phyloP scores from a whole-genome alignment of 2,797 vertebrate genomes.

The Tinamus major region DNA sequence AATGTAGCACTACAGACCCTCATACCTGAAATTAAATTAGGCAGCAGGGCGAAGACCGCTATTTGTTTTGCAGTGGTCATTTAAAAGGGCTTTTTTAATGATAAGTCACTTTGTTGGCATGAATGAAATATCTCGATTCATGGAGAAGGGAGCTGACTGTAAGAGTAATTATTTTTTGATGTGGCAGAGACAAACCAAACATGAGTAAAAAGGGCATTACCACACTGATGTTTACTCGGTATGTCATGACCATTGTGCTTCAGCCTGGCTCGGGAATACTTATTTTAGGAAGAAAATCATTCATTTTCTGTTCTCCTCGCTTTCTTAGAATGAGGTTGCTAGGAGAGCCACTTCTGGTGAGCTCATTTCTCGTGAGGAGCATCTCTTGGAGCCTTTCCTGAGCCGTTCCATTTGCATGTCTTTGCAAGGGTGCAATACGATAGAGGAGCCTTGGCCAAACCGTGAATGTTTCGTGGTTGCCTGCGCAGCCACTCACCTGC shows the following conservation, averaged over 20 bases:
- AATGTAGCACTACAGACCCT: neutral
- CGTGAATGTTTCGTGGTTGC: neutral
- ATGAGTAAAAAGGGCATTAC: neutral
- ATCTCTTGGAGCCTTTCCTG: neutral
- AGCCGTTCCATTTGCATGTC: neutral
- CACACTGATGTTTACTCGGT: neutral
- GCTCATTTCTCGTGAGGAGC: neutral
- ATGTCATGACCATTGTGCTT: neutral
- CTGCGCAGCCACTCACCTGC: slow-evolving; percentile 81
- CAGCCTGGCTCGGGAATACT: neutral
- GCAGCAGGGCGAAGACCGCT: neutral
- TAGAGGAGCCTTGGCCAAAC: neutral
- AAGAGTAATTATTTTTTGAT: neutral
- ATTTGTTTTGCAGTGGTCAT: neutral
- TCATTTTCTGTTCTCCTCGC: neutral
- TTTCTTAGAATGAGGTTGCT: neutral
- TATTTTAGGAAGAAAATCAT: neutral
- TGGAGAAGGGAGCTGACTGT: neutral
- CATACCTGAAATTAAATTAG: neutral
- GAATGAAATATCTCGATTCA: neutral
- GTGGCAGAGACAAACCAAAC: neutral
- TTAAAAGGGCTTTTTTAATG: neutral
- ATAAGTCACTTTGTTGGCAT: neutral
- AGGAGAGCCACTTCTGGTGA: neutral
- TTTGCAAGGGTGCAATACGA: neutral